Evolutionary conservation across 2,888 invertebrate genomes (phyloP), one percentile per base, ranked within the genome.

Genomic region (Erebia aethiops): DNA sequence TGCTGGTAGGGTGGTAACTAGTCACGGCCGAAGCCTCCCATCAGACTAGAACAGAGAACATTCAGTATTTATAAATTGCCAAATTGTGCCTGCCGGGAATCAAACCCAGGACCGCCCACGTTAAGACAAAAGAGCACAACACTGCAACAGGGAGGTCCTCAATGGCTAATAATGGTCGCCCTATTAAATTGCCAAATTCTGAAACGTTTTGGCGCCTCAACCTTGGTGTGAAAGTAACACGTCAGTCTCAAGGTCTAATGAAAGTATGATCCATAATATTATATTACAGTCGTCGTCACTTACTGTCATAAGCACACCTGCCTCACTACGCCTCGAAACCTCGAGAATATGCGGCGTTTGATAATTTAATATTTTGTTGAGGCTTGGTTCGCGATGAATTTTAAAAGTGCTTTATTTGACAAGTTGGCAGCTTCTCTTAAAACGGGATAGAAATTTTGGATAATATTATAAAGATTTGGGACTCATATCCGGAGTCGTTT

Each of bases 301-400:
- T 73, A 73, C 66, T 73, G 69, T 73, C 71, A 73, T 62, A 62
- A 66, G 56, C 69, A 58, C 73, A 73, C 73, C 73, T 73, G 73
- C 41, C 62, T 35, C 35, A 21, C 73, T 51, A 46, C 73, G 67
- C 65, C 63, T 58, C 69, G 54, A 54, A 10, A 9, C 43, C 43
- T 67, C 26, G 35, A 54, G 62, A 66, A 60, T 66, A 58, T 51
- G 67, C 35, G 52, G 62, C 52, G 66, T 26, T 14, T 57, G 63
- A 73, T 73, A 71, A 73, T 73, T 73, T 71, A 49, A 73, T 70
- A 43, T 67, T 70, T 67, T 56, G 46, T 70, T 41, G 35, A 43
- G 43, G 49, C 49, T 58, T 49, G 11, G 11, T 8, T 14, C 14
- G 46, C 18, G 18, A 56, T 57, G 54, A 54, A 54, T 54, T 64